These are phyloP conservation scores for Myotis davidii DNA, from an alignment of 2,113 vertebrate genomes.

Conservation along the genomic window DNA sequence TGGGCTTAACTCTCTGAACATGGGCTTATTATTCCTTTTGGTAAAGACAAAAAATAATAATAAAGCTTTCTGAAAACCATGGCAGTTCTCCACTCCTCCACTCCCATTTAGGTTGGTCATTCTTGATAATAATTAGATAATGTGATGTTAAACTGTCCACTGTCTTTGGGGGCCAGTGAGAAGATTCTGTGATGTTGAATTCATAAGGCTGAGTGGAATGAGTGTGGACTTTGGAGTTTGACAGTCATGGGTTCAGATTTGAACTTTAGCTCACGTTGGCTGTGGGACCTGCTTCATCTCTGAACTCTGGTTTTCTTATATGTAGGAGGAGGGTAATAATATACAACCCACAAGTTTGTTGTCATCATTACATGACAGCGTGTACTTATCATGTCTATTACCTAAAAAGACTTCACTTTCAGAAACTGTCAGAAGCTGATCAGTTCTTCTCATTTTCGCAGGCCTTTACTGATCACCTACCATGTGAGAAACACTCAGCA, in stretches of 20 bases:
- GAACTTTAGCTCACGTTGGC: background rate
- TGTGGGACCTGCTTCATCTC: background rate
- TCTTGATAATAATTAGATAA: background rate
- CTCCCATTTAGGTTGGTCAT: background rate
- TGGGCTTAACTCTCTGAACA: background rate
- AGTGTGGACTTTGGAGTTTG: background rate
- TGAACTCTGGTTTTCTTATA: background rate
- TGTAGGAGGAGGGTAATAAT: background rate
- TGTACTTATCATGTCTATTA: background rate
- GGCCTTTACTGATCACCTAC: background rate
- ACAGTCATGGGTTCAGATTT: background rate
- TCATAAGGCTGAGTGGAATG: background rate
- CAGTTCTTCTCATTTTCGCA: background rate
- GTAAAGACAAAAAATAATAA: background rate
- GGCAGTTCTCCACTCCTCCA: background rate
- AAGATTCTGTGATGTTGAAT: background rate
- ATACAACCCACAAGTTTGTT: background rate
- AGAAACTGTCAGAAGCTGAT: background rate
- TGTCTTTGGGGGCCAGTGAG: background rate
- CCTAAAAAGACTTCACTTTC: background rate
- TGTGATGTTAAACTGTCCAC: background rate
- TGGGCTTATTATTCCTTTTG: background rate
- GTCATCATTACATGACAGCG: background rate
- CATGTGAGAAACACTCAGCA: background rate
- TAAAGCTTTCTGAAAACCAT: background rate